Evolutionary conservation across 2,888 invertebrate genomes (phyloP).

Genomic region (Brachylomia viminalis): DNA sequence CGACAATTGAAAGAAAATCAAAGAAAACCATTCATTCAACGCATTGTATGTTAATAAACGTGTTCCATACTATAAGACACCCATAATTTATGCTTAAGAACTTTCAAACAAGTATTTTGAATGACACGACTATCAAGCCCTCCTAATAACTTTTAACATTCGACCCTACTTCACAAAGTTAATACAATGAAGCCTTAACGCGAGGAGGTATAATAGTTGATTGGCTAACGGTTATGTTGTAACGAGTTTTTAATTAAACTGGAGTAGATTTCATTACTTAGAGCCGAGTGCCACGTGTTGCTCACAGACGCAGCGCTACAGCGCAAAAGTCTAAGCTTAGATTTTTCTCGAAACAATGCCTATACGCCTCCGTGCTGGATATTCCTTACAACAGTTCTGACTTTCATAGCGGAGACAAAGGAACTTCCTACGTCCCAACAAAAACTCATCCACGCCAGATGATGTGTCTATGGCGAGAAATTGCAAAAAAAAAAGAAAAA

Average conservation of each 20-base stretch:
- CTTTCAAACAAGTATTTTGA: slow-evolving; percentile 71
- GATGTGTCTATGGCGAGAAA: slow-evolving; percentile 90
- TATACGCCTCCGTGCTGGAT: slow-evolving; percentile 82
- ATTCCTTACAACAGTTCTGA: slow-evolving; percentile 89
- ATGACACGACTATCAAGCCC: slow-evolving; percentile 69
- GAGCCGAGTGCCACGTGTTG: slow-evolving; percentile 83
- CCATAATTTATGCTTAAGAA: slow-evolving; percentile 51
- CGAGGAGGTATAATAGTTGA: slow-evolving; percentile 75
- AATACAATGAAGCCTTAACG: slow-evolving; percentile 49
- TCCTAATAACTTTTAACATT: slow-evolving; percentile 80
- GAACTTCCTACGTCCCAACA: slow-evolving; percentile 88
- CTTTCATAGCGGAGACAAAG: slow-evolving; percentile 89
- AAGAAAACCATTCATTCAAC: background rate
- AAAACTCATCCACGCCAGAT: slow-evolving; percentile 90
- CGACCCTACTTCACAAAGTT: slow-evolving; percentile 75
- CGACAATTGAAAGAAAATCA: background rate
- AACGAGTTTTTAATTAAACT: slow-evolving; percentile 83
- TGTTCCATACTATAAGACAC: slow-evolving; percentile 1
- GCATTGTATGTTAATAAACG: background rate
- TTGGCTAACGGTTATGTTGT: slow-evolving; percentile 76
- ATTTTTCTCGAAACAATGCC: slow-evolving; percentile 87
- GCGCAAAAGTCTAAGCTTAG: slow-evolving; percentile 84
- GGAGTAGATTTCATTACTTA: slow-evolving; percentile 86
- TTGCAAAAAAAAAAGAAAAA: slow-evolving; percentile 84
- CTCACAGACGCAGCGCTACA: slow-evolving; percentile 73